Evolutionary conservation across 2,113 vertebrate genomes (phyloP).

Genomic region (Cyphomyrus plagiostoma): DNA sequence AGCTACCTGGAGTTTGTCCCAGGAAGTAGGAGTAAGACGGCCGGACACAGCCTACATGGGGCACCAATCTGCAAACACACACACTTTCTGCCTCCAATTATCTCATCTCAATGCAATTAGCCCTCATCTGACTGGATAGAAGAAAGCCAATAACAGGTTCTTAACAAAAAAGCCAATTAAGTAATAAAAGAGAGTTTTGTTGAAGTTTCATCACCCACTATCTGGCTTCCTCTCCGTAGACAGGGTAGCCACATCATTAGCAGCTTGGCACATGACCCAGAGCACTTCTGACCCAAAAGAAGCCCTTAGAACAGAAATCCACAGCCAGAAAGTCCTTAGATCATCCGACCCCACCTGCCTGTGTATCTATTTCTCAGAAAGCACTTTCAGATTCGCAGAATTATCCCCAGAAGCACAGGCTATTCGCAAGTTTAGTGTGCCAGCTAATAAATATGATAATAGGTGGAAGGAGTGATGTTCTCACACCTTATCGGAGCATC

Average conservation of each 20-base stretch:
- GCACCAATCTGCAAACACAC: neutral
- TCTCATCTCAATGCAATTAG: neutral
- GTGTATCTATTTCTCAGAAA: neutral
- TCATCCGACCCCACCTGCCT: neutral
- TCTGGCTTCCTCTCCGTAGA: neutral
- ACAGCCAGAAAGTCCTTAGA: neutral
- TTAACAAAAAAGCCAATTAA: neutral
- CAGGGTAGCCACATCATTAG: neutral
- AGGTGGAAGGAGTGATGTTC: neutral
- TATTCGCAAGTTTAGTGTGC: neutral
- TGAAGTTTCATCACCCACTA: neutral
- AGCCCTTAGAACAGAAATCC: neutral
- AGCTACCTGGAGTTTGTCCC: neutral
- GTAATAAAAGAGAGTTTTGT: neutral
- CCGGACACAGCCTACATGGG: neutral
- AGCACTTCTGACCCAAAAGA: neutral
- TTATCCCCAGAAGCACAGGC: neutral
- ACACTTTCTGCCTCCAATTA: neutral
- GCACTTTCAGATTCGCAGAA: neutral
- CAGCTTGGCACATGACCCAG: neutral
- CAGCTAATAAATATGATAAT: neutral
- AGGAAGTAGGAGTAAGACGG: neutral
- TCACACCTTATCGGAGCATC: neutral
- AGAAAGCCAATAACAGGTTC: neutral
- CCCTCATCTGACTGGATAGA: neutral